phyloP scores from a whole-genome alignment of 2,113 vertebrate genomes.

The Acinonyx jubatus region DNA sequence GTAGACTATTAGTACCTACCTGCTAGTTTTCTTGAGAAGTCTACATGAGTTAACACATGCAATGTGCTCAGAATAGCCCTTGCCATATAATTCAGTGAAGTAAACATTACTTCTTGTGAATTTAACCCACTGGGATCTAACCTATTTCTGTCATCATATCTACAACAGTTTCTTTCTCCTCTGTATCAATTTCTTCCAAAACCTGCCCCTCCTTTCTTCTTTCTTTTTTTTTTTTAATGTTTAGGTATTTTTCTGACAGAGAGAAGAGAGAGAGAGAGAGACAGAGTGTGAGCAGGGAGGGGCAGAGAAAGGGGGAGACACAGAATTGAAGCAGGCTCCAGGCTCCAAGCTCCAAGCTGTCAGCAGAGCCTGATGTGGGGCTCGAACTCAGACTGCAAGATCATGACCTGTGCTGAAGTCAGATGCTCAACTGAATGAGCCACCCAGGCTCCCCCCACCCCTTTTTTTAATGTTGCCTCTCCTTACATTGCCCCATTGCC shows the following conservation, averaged over 20 bases:
- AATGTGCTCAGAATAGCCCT: not conserved
- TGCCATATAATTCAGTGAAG: not conserved
- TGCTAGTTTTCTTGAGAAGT: not conserved
- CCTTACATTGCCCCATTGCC: not conserved
- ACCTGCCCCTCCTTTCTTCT: not conserved
- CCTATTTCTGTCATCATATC: not conserved
- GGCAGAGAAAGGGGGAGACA: no score
- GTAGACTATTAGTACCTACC: not conserved
- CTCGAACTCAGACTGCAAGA: no score
- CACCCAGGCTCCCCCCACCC: no score
- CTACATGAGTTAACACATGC: not conserved
- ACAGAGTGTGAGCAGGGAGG: no score
- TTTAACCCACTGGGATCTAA: not conserved
- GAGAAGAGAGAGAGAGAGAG: no score
- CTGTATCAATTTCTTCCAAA: not conserved
- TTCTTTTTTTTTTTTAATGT: no score
- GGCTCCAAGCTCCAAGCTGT: no score
- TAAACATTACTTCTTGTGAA: not conserved
- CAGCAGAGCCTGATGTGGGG: no score
- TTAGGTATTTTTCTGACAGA: no score
- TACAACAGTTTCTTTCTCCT: not conserved
- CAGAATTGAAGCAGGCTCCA: no score
- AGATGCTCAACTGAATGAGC: no score
- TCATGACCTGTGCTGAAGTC: no score
- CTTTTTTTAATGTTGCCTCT: not conserved